Percentiles rank a stretch among this genome's conserved stretches.
phyloP scores from a whole-genome alignment of 2,888 invertebrate species.

The Agonopterix subpropinquella region DNA sequence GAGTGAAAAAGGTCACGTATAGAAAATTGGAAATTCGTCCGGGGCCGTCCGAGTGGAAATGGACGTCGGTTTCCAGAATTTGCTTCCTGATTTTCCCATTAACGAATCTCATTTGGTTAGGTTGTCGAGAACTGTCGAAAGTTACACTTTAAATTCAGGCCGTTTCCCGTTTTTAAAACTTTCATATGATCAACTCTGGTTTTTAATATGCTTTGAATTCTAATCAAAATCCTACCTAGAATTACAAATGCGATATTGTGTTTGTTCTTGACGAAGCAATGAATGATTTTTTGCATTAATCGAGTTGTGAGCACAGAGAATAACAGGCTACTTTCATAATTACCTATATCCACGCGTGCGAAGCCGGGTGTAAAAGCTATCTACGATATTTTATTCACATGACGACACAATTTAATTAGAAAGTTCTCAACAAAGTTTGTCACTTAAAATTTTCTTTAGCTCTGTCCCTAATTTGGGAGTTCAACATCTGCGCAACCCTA shows the following conservation, averaged over 20 bases:
- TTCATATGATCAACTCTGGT: no score
- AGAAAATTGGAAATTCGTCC: conserved; percentile 59
- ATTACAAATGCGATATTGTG: no score
- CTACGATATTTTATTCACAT: conserved; percentile 35
- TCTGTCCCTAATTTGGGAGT: conserved; percentile 43
- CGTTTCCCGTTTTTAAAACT: no score
- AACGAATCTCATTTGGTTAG: conserved; percentile 49
- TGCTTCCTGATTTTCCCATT: conserved; percentile 52
- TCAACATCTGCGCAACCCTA: conserved; percentile 67
- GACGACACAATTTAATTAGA: conserved; percentile 47
- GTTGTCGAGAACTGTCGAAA: conserved; percentile 9
- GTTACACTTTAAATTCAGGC: no score
- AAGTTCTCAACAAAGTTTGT: conserved; percentile 48
- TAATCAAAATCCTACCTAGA: no score
- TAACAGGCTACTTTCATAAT: no score
- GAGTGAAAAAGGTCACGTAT: conserved; percentile 71
- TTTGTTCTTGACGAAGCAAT: no score
- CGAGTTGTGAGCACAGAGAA: no score
- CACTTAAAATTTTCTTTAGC: conserved; percentile 47
- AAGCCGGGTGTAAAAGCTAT: no score
- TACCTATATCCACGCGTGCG: no score
- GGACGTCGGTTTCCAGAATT: conserved; percentile 32
- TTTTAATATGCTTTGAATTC: no score
- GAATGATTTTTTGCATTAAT: no score
- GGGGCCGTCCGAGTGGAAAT: conserved; percentile 21